A percentile compares a stretch with the other conserved stretches of the same genome.
Conservation (phyloP, 2,113 vertebrate species). For the Martes martes region DNA sequence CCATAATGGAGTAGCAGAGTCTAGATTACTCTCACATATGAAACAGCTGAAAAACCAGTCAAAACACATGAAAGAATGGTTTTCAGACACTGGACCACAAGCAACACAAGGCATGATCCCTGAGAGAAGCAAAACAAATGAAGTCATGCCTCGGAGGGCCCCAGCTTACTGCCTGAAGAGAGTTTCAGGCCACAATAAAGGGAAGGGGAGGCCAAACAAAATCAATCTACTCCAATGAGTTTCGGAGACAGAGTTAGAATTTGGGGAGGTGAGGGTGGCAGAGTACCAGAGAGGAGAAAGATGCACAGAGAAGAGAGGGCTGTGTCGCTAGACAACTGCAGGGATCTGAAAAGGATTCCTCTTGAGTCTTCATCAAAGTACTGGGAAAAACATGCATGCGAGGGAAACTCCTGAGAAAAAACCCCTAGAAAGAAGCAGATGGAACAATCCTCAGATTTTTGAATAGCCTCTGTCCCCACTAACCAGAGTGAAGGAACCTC, state of each 20-base stretch:
- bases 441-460: background rate
- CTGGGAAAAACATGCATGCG: background rate
- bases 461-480: background rate
- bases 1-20: background rate
- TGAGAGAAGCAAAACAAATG: background rate
- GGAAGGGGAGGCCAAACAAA: background rate
- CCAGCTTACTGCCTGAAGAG: background rate
- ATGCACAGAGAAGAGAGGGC: background rate
- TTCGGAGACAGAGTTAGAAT: background rate
- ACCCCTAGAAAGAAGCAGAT: background rate
- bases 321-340: background rate
- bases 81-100: background rate
- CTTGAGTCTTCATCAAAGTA: background rate
- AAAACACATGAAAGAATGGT: background rate
- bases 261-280: background rate
- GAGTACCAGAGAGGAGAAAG: background rate
- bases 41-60: background rate
- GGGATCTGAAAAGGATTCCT: background rate
- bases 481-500: background rate
- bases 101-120: background rate
- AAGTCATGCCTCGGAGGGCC: background rate
- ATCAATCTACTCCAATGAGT: background rate
- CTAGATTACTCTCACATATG: background rate
- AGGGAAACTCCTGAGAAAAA: background rate
- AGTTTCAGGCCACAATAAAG: conserved; percentile 4